Conservation (phyloP, 2,888 invertebrate genomes). For the Endotricha flammealis region DNA sequence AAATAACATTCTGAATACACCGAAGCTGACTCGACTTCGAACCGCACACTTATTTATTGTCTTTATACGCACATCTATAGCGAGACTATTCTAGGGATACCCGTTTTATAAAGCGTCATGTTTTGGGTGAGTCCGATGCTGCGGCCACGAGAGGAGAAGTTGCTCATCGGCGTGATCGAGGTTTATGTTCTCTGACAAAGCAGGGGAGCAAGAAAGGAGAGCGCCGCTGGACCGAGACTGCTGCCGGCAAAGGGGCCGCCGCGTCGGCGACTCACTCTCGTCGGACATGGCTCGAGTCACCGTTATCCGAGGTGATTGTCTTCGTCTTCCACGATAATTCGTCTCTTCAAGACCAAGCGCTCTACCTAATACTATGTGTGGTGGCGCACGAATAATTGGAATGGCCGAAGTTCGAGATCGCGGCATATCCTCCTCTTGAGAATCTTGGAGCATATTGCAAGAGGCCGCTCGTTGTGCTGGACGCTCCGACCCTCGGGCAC, state of each 20-base stretch:
- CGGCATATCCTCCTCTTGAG: constrained; percentile 64
- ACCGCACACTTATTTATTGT: constrained; percentile 62
- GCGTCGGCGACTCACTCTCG: constrained; percentile 81
- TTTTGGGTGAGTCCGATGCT: constrained; percentile 40
- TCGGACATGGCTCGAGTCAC: constrained; percentile 86
- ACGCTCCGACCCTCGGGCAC: constrained; percentile 55
- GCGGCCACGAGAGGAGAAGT: constrained; percentile 77
- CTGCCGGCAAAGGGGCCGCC: constrained; percentile 65
- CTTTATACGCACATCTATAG: constrained; percentile 45
- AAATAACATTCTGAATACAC: constrained; percentile 54
- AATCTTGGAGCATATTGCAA: constrained; percentile 83
- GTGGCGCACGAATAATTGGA: constrained; percentile 72
- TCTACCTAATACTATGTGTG: constrained; percentile 80
- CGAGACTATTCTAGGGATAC: constrained; percentile 43
- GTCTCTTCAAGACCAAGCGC: constrained; percentile 76
- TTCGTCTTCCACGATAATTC: constrained; percentile 48
- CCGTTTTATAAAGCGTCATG: constrained; percentile 66
- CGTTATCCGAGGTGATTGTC: constrained; percentile 82
- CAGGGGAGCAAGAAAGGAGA: constrained; percentile 70
- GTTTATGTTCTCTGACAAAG: constrained; percentile 47
- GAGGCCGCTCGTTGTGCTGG: constrained; percentile 81
- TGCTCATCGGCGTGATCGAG: constrained; percentile 65
- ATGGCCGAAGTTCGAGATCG: constrained; percentile 61
- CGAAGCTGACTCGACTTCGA: constrained; percentile 51
- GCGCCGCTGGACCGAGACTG: constrained; percentile 73